phyloP scores from a whole-genome alignment of 2,888 invertebrate genomes.

The Temnothorax rugatulus region DNA sequence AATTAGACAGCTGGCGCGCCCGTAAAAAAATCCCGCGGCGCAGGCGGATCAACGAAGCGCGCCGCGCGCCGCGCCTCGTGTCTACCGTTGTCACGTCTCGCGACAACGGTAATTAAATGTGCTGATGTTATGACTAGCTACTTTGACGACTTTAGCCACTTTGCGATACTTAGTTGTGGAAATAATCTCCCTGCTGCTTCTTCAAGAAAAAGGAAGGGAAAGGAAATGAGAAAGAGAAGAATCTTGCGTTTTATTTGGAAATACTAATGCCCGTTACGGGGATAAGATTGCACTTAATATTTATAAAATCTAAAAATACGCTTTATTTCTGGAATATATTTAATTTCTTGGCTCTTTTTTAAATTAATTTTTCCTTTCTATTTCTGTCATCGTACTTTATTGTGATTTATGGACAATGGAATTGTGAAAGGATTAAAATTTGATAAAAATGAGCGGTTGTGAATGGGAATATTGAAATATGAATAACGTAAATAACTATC shows the following conservation, averaged over 20 bases:
- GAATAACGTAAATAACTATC: not conserved
- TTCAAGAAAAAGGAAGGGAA: not conserved
- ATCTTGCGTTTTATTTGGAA: not conserved
- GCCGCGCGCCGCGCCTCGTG: not conserved
- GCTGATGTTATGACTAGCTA: not conserved
- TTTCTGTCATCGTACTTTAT: not conserved
- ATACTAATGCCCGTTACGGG: no score
- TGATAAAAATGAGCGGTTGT: not conserved
- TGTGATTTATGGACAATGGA: not conserved
- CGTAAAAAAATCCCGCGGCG: constrained; percentile 19
- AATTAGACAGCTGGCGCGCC: constrained; percentile 39
- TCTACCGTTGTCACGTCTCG: not conserved
- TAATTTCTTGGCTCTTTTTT: not conserved
- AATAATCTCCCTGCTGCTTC: not conserved
- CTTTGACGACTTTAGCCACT: not conserved
- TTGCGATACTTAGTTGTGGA: not conserved
- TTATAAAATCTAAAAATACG: not conserved
- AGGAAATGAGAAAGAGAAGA: not conserved
- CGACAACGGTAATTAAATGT: constrained; percentile 24
- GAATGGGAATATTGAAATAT: not conserved
- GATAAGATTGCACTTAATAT: not conserved
- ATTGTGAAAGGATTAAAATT: not conserved
- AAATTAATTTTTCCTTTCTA: not conserved
- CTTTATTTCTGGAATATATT: not conserved
- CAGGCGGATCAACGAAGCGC: not conserved